Conservation (phyloP, 2,113 vertebrate species). For the Elanoides forficatus region DNA sequence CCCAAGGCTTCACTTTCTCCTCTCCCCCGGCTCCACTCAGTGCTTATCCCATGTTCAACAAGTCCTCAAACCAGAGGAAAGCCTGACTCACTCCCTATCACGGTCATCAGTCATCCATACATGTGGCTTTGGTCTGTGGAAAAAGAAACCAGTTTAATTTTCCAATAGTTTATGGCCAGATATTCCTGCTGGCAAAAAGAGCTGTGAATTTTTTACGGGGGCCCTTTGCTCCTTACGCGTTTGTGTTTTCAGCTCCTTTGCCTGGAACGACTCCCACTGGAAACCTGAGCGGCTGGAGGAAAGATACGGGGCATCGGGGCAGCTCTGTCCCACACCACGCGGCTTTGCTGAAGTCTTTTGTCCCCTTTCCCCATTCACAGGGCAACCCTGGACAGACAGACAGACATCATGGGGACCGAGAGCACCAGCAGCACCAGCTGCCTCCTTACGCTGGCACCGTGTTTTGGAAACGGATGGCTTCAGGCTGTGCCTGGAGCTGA, state of each 20-base stretch:
- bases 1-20: background rate
- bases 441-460: background rate
- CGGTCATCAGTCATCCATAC: background rate
- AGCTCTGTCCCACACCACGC: accelerated
- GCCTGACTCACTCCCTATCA: constrained; percentile 36
- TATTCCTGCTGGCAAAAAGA: background rate
- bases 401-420: background rate
- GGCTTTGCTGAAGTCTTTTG: background rate
- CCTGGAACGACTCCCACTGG: background rate
- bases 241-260: background rate
- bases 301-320: accelerated
- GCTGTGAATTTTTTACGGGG: background rate
- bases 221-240: background rate
- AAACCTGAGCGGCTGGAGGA: background rate
- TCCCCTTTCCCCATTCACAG: accelerated
- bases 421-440: background rate
- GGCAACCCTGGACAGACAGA: background rate
- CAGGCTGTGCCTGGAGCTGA: background rate
- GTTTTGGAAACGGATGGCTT: background rate
- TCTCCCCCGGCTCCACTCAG: background rate
- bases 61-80: background rate
- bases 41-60: background rate
- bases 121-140: constrained; percentile 7
- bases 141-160: constrained; percentile 2
- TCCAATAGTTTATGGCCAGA: constrained; percentile 21